Base-by-base conservation (phyloP, 2,113 vertebrate species). In the Probosciger aterrimus region DNA sequence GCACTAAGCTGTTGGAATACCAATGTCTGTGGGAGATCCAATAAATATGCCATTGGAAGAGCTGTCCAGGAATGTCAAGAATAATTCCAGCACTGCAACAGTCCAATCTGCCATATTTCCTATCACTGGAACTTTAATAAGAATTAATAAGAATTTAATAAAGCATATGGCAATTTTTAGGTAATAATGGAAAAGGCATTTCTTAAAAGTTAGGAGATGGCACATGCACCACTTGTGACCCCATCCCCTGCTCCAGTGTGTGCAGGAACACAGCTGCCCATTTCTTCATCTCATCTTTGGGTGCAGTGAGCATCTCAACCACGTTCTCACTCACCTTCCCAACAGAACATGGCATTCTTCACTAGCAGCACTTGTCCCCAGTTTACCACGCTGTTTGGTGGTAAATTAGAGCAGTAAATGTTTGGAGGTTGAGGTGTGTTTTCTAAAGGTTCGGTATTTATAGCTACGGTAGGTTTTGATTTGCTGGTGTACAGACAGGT, bases 191-290 rank as follows among this genome's bases (percentile, higher is more conserved):
- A 55, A 88, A 85, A 75, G 17, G 7, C 30, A 41, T 83, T 93
- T 86, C 64, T 71, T 75, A 22, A 59, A 86, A 81, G 33, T 37
- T 63, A 27, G 39, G 43, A 13, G 50, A 46, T 0, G 0, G 44
- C 7, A 44, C 14, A 44, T 18, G 33, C 63, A 46, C n/a, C 0
- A 0, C 41, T 18, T 2, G 1, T 0, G 4, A 50, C 28, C 33
- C 25, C 0, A 0, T 65, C 39, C 63, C 63, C 55, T 1, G 0
- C 30, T 52, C 50, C 60, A 30, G 30, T 5, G 8, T 25, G 16
- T 15, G 33, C 39, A 57, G 10, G 35, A 82, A 30, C 63, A 57
- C 18, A 30, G 49, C 41, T n/a, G 47, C 49, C 49, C 8, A 3
- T 23, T 49, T 33, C 53, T 35, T 33, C 31, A 24, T 52, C 67